Percentiles rank a stretch among this genome's conserved stretches.
Evolutionary conservation across 2,797 vertebrate genomes (phyloP).

Genomic region (Tympanoctomys barrerae): DNA sequence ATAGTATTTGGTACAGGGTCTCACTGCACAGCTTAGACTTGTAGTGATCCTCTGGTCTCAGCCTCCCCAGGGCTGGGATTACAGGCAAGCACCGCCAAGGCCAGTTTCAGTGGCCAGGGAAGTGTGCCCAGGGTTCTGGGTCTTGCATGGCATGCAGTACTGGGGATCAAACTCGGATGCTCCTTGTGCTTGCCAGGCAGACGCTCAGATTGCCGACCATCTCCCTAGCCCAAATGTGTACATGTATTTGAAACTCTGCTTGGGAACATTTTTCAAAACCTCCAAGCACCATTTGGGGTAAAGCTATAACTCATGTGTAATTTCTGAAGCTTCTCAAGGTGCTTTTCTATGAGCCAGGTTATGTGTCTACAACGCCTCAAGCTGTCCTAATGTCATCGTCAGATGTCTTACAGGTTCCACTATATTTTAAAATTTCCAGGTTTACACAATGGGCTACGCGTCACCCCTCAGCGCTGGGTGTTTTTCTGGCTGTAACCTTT

Average conservation of each 20-base stretch:
- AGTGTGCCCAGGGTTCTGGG: too few relatives aligned
- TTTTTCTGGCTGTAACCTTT: background rate
- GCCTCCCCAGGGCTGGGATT: too few relatives aligned
- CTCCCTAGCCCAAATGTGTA: too few relatives aligned
- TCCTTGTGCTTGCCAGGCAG: too few relatives aligned
- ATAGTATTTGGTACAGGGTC: too few relatives aligned
- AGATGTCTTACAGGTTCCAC: background rate
- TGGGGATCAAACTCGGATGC: too few relatives aligned
- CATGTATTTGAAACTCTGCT: background rate
- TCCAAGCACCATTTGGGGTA: background rate
- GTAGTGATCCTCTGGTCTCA: too few relatives aligned
- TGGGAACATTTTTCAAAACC: background rate
- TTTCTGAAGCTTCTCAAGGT: background rate
- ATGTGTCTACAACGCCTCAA: background rate
- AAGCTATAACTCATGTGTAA: background rate
- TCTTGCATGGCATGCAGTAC: too few relatives aligned
- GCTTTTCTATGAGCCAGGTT: background rate
- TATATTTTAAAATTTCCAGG: conserved; percentile 27
- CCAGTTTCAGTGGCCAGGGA: too few relatives aligned
- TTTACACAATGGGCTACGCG: background rate
- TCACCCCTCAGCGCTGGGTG: background rate
- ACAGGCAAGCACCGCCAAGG: too few relatives aligned
- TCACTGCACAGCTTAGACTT: too few relatives aligned
- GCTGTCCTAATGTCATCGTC: background rate
- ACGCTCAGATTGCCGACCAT: too few relatives aligned